These are phyloP conservation scores for Rambutsinella grinnellia DNA, from an alignment of 2,888 invertebrate species.

Conservation along the genomic window DNA sequence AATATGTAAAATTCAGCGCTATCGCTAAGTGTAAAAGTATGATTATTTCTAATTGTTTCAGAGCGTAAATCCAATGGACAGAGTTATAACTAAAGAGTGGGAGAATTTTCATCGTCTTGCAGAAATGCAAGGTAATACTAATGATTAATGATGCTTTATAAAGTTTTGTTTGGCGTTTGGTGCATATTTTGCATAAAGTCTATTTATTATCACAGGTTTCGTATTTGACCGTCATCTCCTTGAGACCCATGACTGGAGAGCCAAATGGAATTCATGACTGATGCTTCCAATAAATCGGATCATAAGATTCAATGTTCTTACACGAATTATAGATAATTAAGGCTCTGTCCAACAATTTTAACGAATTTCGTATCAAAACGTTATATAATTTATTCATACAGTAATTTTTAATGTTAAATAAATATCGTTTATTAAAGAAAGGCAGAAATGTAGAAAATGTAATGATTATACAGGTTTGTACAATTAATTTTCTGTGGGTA, in stretches of 20 bases:
- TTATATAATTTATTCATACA: too few relatives aligned
- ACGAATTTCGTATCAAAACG: too few relatives aligned
- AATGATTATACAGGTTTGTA: too few relatives aligned
- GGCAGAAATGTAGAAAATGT: too few relatives aligned
- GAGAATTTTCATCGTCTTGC: constrained; percentile 46
- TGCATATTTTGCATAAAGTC: background rate
- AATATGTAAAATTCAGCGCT: constrained; percentile 3
- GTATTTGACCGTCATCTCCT: constrained; percentile 49
- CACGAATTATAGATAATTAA: too few relatives aligned
- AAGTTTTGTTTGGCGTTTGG: background rate
- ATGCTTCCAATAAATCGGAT: too few relatives aligned
- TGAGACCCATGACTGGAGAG: constrained; percentile 61
- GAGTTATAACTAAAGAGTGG: constrained; percentile 47
- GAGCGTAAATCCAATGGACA: constrained; percentile 47
- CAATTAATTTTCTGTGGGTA: too few relatives aligned
- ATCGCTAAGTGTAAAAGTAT: background rate
- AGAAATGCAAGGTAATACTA: constrained; percentile 20
- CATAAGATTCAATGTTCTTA: too few relatives aligned
- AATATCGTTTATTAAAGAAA: too few relatives aligned
- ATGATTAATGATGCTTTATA: background rate
- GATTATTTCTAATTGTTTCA: background rate
- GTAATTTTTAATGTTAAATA: too few relatives aligned
- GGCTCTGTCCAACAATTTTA: too few relatives aligned
- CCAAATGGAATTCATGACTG: too few relatives aligned
- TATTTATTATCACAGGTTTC: constrained; percentile 35